Base-by-base conservation (phyloP, 2,888 invertebrate species). In the Diplazon laetatorius region DNA sequence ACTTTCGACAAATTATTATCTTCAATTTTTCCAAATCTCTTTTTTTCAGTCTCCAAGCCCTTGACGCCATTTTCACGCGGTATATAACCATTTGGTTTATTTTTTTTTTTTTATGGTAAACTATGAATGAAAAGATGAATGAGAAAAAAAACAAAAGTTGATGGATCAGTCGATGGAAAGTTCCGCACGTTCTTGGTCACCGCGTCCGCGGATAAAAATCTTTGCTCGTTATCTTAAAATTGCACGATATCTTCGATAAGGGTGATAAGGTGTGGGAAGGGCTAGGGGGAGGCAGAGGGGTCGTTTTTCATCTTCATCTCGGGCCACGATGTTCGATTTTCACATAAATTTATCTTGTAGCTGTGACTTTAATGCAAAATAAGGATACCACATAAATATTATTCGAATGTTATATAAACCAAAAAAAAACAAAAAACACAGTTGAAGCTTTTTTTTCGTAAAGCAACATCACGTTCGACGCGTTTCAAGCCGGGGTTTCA, bases 201-300 rank as follows among this genome's bases (percentile, higher is more conserved):
- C 83, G 80, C 71, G 77, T 80, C 81, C 46, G 80, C 68, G 63
- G n/a, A 80, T 80, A 5, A 81, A 77, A 85, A 84, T 84, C 81
- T 81, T 82, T 77, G 81, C 72, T 80, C 76, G 76, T 81, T 77
- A 75, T 65, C 73, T 79, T 77, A 88, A n/a, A 84, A 88, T 88
- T 88, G 88, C 88, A 88, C 88, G 85, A 88, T 87, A 87, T 85
- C 82, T 82, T 85, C 82, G 82, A 85, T 68, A 79, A 77, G 68
- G 63, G 50, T n/a, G 20, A 57, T 42, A 71, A 25, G 14, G 44
- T 12, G 60, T 14, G 20, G 25, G n/a, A 44, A 30, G 39, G 48
- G 35, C 25, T n/a, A n/a, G n/a, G 12, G 20, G 62, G 50, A 6
- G 42, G 50, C 50, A 12, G 20, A 8, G 63, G 62, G 55, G 25